Evolutionary conservation across 2,113 vertebrate genomes (phyloP).

Genomic region (Eidolon helvum): DNA sequence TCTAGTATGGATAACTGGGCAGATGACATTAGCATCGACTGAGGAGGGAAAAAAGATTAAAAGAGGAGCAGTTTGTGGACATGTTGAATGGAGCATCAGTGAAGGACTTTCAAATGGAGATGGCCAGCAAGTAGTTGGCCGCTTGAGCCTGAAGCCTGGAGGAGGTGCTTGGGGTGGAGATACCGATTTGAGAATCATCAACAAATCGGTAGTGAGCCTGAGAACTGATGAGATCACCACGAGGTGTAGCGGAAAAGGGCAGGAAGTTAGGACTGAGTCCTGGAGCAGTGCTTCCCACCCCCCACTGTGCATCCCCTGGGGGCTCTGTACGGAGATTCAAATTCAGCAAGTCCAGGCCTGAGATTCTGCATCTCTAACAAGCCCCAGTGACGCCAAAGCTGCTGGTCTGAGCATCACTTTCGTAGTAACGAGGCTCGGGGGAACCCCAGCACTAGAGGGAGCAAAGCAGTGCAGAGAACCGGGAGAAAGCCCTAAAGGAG

Average conservation of each 20-base stretch:
- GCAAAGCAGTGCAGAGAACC: not conserved
- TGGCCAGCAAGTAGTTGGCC: not conserved
- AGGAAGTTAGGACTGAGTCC: not conserved
- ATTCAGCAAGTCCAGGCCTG: not conserved
- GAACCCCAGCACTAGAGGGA: not conserved
- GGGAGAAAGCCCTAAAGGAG: not conserved
- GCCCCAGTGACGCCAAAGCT: not conserved
- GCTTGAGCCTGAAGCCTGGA: not conserved
- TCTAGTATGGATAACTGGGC: not conserved
- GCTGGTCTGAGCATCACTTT: not conserved
- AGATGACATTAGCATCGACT: not conserved
- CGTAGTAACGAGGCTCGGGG: not conserved
- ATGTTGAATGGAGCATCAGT: no score
- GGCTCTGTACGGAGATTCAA: not conserved
- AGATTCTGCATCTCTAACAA: not conserved
- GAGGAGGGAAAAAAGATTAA: not conserved
- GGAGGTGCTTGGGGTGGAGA: not conserved
- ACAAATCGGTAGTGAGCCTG: not conserved
- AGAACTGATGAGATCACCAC: not conserved
- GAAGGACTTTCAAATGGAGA: not conserved
- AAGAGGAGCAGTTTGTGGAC: not conserved
- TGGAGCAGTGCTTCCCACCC: not conserved
- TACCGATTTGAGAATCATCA: not conserved
- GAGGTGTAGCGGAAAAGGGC: not conserved
- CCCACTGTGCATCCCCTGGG: not conserved